phyloP scores from a whole-genome alignment of 2,797 vertebrate genomes.

The Acestrorhynchus altus region DNA sequence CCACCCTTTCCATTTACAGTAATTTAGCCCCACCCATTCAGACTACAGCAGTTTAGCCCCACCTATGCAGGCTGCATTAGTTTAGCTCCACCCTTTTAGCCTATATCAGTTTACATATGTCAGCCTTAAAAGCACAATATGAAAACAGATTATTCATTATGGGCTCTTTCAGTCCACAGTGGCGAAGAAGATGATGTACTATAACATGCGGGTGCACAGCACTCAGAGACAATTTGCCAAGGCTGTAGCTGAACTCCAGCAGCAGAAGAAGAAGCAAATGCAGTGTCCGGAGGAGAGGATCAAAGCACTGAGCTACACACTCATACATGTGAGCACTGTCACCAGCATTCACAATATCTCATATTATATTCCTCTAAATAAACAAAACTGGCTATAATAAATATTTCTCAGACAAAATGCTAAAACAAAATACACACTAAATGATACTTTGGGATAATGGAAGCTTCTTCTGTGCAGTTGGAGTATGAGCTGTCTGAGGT shows the following conservation, averaged over 20 bases:
- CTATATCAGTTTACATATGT: too few species aligned
- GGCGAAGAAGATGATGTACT: slow-evolving; percentile 92
- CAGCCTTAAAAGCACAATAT: too few species aligned
- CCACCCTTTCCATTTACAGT: background rate
- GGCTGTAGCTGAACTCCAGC: slow-evolving; percentile 72
- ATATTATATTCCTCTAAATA: background rate
- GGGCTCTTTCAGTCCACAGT: slow-evolving; percentile 69
- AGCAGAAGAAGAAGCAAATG: slow-evolving; percentile 75
- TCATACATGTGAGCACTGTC: slow-evolving; percentile 81
- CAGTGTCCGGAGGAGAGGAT: slow-evolving; percentile 82
- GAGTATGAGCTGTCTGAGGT: slow-evolving; percentile 75
- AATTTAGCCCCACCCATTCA: background rate
- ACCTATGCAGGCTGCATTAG: too few species aligned
- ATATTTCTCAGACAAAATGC: background rate
- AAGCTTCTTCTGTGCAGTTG: slow-evolving; percentile 69
- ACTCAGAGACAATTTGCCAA: slow-evolving; percentile 78
- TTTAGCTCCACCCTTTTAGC: too few species aligned
- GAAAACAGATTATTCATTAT: too few species aligned
- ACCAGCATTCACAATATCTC: too few species aligned
- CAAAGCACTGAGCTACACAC: slow-evolving; percentile 72
- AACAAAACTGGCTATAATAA: background rate
- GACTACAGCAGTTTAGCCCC: background rate
- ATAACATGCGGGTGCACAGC: slow-evolving; percentile 86
- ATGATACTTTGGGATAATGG: background rate
- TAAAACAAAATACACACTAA: background rate